Conservation (phyloP, 2,113 vertebrate species). For the Xiphophorus couchianus region DNA sequence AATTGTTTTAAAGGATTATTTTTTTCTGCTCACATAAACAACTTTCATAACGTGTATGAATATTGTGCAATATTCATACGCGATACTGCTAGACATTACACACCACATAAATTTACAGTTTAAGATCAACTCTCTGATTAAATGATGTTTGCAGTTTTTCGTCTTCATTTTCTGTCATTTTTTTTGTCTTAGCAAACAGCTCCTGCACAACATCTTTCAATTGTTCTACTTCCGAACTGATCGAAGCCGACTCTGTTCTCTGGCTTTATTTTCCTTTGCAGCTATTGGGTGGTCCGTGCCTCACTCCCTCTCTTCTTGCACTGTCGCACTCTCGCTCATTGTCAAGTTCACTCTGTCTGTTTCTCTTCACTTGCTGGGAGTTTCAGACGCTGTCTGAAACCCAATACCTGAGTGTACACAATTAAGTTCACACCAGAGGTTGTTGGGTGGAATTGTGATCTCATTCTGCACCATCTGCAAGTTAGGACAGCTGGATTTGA, state of each 20-base stretch:
- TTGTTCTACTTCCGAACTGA: slow-evolving; percentile 49
- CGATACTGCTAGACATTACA: too few species aligned
- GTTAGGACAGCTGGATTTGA: slow-evolving; percentile 44
- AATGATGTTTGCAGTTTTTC: neutral
- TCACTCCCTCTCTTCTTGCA: slow-evolving; percentile 33
- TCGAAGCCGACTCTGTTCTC: slow-evolving; percentile 63
- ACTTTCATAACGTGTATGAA: too few species aligned
- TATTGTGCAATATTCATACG: too few species aligned
- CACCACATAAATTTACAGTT: too few species aligned
- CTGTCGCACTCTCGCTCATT: slow-evolving; percentile 56
- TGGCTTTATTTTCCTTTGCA: slow-evolving; percentile 70
- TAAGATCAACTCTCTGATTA: too few species aligned
- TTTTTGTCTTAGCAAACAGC: slow-evolving; percentile 37
- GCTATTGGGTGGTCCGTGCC: slow-evolving; percentile 74
- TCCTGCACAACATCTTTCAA: slow-evolving; percentile 43
- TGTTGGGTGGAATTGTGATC: slow-evolving; percentile 67
- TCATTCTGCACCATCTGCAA: slow-evolving; percentile 60
- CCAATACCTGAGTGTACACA: slow-evolving; percentile 74
- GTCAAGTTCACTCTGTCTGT: slow-evolving; percentile 67
- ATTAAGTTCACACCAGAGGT: slow-evolving; percentile 77
- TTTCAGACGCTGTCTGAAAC: slow-evolving; percentile 60
- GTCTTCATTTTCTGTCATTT: neutral
- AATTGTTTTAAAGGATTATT: too few species aligned
- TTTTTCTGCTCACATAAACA: too few species aligned
- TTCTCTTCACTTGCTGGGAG: slow-evolving; percentile 64